phyloP scores from a whole-genome alignment of 2,888 invertebrate species.

The Nomada ferruginata region DNA sequence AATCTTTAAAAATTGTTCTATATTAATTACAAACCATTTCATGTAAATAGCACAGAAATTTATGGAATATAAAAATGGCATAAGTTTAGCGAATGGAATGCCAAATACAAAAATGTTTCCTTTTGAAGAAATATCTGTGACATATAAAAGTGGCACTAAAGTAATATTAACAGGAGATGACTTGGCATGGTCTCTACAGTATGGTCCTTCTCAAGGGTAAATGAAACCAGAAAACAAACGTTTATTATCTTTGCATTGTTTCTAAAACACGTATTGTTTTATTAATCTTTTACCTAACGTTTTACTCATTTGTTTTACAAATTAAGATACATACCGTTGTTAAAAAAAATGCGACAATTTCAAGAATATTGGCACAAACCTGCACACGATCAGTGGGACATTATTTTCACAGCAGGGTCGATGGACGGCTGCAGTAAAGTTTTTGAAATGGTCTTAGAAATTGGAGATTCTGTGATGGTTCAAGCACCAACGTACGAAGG shows the following conservation, averaged over 20 bases:
- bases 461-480: slow-evolving; percentile 89
- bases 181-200: slow-evolving; percentile 89
- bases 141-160: slow-evolving; percentile 85
- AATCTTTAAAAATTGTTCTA: background rate
- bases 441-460: slow-evolving; percentile 88
- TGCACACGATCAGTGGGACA: slow-evolving; percentile 86
- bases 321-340: slow-evolving; percentile 86
- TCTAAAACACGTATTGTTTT: background rate
- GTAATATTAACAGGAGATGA: slow-evolving; percentile 86
- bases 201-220: slow-evolving; percentile 90
- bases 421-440: slow-evolving; percentile 91
- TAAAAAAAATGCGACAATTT: slow-evolving; percentile 87
- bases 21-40: background rate
- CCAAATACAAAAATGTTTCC: slow-evolving; percentile 90
- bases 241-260: too few relatives aligned
- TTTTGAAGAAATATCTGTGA: slow-evolving; percentile 86
- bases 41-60: slow-evolving; percentile 82
- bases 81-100: slow-evolving; percentile 89
- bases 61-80: slow-evolving; percentile 74
- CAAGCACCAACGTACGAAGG: slow-evolving; percentile 90
- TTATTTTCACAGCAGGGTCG: slow-evolving; percentile 89
- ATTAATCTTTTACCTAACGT: background rate
- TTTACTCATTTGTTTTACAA: background rate
- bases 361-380: slow-evolving; percentile 88
- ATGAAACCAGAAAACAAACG: background rate